phyloP scores from a whole-genome alignment of 2,113 vertebrate species.

The Brachyhypopomus occidentalis region DNA sequence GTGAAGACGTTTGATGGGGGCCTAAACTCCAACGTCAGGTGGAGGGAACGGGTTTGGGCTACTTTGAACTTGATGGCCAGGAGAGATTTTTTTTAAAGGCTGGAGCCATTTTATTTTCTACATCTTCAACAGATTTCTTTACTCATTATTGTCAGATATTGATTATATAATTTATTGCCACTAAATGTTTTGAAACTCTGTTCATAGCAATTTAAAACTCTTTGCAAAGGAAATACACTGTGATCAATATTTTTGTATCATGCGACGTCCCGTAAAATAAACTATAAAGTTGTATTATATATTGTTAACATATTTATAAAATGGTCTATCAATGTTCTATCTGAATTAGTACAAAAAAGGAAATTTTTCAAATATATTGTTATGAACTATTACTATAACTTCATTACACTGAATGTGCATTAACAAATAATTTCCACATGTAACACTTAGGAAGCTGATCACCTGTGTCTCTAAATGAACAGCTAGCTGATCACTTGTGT shows the following conservation, averaged over 20 bases:
- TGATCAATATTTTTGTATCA: constrained; percentile 96
- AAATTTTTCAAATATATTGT: constrained; percentile 33
- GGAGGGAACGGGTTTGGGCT: constrained; percentile 52
- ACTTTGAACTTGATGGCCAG: constrained; percentile 63
- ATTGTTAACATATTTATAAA: constrained; percentile 63
- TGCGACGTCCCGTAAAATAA: constrained; percentile 90
- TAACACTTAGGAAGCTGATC: background rate
- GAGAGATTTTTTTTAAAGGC: constrained; percentile 71
- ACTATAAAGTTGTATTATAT: constrained; percentile 81
- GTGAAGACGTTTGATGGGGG: constrained; percentile 21
- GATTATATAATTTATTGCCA: constrained; percentile 99
- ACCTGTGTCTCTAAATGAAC: background rate
- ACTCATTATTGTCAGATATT: constrained; percentile 86
- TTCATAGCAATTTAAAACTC: constrained; percentile 86
- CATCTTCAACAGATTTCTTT: constrained; percentile 59
- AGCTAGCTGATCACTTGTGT: background rate
- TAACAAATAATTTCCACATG: background rate
- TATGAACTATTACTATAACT: constrained; percentile 24
- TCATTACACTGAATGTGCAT: constrained; percentile 6
- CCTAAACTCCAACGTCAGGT: constrained; percentile 48
- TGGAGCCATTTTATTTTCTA: constrained; percentile 75
- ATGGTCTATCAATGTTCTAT: constrained; percentile 23
- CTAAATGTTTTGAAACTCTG: constrained; percentile 88
- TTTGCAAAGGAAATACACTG: constrained; percentile 89
- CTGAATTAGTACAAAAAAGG: constrained; percentile 30